A percentile compares a stretch with the other conserved stretches of the same genome.
Evolutionary conservation across 1,140 invertebrate species (phyloP).

Genomic region (Laodelphax striatellus): DNA sequence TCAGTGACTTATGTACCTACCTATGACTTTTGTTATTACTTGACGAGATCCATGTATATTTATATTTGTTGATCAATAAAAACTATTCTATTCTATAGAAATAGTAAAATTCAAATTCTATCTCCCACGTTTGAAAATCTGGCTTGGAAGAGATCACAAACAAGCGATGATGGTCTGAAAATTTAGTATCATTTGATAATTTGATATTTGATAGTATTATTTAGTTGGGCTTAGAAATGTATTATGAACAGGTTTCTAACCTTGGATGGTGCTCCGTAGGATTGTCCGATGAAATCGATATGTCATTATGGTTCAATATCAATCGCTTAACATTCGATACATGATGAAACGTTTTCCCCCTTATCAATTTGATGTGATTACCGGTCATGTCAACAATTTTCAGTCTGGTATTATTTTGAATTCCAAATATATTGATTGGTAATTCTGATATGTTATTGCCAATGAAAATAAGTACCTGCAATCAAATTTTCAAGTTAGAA

Average conservation of each 20-base stretch:
- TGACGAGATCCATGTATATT: no score
- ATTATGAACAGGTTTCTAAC: constrained; percentile 6
- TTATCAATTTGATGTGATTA: constrained; percentile 61
- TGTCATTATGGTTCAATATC: constrained; percentile 61
- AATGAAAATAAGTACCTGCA: constrained; percentile 57
- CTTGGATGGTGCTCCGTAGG: constrained; percentile 48
- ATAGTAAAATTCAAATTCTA: no score
- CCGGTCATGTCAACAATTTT: constrained; percentile 63
- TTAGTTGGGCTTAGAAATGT: no score
- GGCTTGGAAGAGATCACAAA: no score
- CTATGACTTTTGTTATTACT: no score
- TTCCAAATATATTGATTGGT: constrained; percentile 62
- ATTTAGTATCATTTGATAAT: no score
- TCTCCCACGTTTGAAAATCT: no score
- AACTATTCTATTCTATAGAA: no score
- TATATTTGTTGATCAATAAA: no score
- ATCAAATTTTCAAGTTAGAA: constrained; percentile 13
- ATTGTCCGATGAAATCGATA: constrained; percentile 45
- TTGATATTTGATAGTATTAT: no score
- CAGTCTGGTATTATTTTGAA: constrained; percentile 40
- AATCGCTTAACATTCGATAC: constrained; percentile 57
- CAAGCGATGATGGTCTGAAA: no score
- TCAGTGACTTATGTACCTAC: no score
- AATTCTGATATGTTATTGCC: constrained; percentile 54
- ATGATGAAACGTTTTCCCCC: constrained; percentile 65